Base-by-base conservation (phyloP, 2,797 vertebrate genomes). In the Dryobates pubescens region DNA sequence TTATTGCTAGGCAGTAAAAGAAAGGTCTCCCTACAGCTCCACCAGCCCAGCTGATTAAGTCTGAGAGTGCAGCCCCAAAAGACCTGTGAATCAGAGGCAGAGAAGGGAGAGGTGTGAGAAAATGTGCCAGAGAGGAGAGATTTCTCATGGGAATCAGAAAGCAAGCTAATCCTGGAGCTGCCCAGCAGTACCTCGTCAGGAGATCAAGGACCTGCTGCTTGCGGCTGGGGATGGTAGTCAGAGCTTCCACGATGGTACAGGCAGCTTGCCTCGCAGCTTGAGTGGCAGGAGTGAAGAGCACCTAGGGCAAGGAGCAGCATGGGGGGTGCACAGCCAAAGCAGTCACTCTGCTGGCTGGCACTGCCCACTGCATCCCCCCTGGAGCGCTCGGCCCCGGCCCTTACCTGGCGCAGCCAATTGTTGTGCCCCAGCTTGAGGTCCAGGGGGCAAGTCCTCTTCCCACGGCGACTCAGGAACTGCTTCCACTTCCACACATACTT, bases 401-500 rank as follows among this genome's bases (percentile, higher is more conserved):
- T 84, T 97, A 99, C 99, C 97, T 99, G 99, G 43, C 99, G 98
- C 80, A 99, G 97, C 99, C 99, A 99, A 94, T 99, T 99, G 97
- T 99, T 99, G 94, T 99, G 99, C 45, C 99, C 99, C 91, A 99
- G 98, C 88, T 99, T 99, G 90, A 99, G 99, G 88, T 97, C 99
- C 96, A 96, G 98, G 91, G 98, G 99, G 91, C 96, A 98, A 67
- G 96, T 98, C 96, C 98, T 98, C 98, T 95, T 99, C 93, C 97
- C 99, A 93, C 93, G 98, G 94, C 97, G 96, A 79, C 98, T 98
- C 97, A 98, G 98, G 90, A 99, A 99, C 97, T 99, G 99, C 80
- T 99, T 99, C 99, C 99, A 99, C 86, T 99, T 99, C 99, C 99
- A 99, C 7, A 98, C 97, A 1, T 99, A 99, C 95, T 99, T 99